Evolutionary conservation across 2,888 invertebrate species (phyloP).

Genomic region (Cantharis lateralis): DNA sequence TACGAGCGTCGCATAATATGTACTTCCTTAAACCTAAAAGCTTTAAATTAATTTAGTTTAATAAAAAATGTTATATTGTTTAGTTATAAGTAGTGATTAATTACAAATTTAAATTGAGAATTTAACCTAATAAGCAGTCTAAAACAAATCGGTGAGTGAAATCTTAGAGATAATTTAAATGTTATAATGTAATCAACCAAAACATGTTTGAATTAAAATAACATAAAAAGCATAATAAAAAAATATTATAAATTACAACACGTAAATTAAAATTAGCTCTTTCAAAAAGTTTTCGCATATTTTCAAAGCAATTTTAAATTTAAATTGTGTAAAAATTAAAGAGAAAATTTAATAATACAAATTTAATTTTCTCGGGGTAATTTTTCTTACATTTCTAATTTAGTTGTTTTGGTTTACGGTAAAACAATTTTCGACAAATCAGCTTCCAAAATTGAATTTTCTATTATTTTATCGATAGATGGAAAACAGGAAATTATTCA

Average conservation of each 20-base stretch:
- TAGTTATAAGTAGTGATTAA: conserved; percentile 7
- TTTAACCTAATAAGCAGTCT: not conserved
- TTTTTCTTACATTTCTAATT: not conserved
- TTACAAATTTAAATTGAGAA: not conserved
- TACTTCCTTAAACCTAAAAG: conserved; percentile 60
- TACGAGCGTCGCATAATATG: conserved; percentile 54
- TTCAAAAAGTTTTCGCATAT: not conserved
- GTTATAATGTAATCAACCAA: not conserved
- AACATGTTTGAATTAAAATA: not conserved
- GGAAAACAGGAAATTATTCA: not conserved
- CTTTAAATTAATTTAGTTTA: conserved; percentile 33
- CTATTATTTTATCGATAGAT: not conserved
- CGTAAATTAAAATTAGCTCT: not conserved
- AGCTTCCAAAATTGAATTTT: not conserved
- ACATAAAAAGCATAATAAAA: not conserved
- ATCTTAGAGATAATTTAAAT: not conserved
- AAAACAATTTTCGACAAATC: not conserved
- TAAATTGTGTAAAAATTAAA: not conserved
- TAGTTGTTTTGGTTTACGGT: not conserved
- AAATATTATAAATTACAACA: not conserved
- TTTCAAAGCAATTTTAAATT: not conserved
- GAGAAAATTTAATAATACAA: not conserved
- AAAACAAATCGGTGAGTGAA: conserved; percentile 5
- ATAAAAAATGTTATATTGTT: conserved; percentile 18
- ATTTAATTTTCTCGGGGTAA: not conserved